These are phyloP conservation scores for Sphaeramia orbicularis DNA, from an alignment of 2,797 vertebrate genomes.

Conservation along the genomic window DNA sequence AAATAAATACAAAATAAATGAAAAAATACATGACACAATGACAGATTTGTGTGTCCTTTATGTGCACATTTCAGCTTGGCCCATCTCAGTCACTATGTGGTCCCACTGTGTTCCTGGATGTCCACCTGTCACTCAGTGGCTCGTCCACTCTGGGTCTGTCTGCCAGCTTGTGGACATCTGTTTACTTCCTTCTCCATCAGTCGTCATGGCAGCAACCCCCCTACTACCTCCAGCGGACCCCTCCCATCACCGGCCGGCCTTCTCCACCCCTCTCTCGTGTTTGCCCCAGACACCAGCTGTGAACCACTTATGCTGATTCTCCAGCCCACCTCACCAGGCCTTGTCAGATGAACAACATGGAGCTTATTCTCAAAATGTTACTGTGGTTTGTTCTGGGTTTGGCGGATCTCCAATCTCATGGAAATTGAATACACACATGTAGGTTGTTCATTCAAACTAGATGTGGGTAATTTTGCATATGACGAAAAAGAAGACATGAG, in stretches of 20 bases:
- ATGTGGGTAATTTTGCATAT: not conserved
- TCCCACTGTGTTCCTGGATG: conserved; percentile 69
- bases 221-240: conserved; percentile 27
- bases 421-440: not conserved
- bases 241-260: conserved; percentile 34
- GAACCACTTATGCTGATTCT: conserved; percentile 75
- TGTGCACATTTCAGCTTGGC: conserved; percentile 40
- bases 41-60: conserved; percentile 35
- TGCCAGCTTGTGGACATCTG: conserved; percentile 85
- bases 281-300: conserved; percentile 81
- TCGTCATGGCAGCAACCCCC: conserved; percentile 73
- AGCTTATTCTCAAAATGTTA: not conserved
- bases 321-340: conserved; percentile 54
- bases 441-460: not conserved
- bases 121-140: conserved; percentile 75
- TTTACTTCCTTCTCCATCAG: conserved; percentile 81
- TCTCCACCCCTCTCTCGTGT: conserved; percentile 68
- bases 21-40: not conserved
- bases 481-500: conserved; percentile 2
- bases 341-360: conserved; percentile 29
- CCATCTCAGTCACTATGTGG: conserved; percentile 39
- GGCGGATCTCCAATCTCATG: conserved; percentile 9
- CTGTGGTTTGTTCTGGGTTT: conserved; percentile 11
- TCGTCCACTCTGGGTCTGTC: conserved; percentile 63
- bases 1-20: too few species aligned